Evolutionary conservation across 30 jellyfish, hydroid and myxozoan species (phyloP).

Genomic region (Chrysaora quinquecirrha): DNA sequence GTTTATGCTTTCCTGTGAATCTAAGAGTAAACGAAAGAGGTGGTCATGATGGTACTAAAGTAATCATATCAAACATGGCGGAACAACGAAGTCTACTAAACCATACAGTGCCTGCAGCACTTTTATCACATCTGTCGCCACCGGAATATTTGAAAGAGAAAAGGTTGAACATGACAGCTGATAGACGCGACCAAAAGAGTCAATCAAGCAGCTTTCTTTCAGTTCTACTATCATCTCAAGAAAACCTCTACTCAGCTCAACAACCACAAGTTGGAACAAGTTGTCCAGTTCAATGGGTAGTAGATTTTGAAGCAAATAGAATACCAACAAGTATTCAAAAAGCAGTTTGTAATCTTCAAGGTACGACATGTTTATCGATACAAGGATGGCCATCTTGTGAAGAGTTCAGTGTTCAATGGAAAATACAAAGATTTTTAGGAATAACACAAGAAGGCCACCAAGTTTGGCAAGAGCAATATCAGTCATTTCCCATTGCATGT

Average conservation of each 20-base stretch:
- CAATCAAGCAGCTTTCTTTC: no score
- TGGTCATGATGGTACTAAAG: neutral
- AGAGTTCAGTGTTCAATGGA: neutral
- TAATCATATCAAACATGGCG: neutral
- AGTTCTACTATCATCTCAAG: neutral
- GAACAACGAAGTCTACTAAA: neutral
- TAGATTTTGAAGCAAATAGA: conserved; percentile 16
- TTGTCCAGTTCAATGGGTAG: conserved; percentile 14
- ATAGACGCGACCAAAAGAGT: no score
- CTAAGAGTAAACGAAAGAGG: neutral
- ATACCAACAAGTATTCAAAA: neutral
- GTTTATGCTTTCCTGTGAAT: neutral
- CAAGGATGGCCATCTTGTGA: conserved; percentile 2
- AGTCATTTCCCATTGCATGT: conserved; percentile 8
- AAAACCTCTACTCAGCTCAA: neutral
- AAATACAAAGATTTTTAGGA: neutral
- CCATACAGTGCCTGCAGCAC: neutral
- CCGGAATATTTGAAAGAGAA: neutral
- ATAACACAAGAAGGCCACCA: neutral
- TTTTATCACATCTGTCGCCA: neutral
- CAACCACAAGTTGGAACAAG: neutral
- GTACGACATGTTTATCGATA: neutral
- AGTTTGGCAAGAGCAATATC: neutral
- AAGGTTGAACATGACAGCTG: no score
- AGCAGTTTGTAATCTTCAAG: neutral